A percentile compares a stretch with the other conserved stretches of the same genome.
These are phyloP conservation scores for Caenorhabditis wallacei DNA, from an alignment of 2,888 invertebrate species.

Conservation along the genomic window DNA sequence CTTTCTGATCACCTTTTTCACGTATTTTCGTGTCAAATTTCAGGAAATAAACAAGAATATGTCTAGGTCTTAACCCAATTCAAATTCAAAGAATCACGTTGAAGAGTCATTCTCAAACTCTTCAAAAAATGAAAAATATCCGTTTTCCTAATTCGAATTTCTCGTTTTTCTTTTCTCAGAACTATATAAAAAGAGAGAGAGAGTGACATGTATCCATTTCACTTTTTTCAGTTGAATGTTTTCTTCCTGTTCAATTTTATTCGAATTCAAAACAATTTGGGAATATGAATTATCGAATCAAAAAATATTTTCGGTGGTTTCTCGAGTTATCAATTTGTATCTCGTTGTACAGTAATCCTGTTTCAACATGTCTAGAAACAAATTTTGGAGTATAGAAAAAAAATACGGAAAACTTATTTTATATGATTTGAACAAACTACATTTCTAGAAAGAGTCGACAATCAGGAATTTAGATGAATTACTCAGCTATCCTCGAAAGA, in stretches of 20 bases:
- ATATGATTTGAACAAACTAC: too few relatives aligned
- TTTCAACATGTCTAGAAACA: too few relatives aligned
- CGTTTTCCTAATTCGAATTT: conserved; percentile 49
- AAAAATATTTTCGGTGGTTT: too few relatives aligned
- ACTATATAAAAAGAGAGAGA: neutral
- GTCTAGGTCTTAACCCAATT: neutral
- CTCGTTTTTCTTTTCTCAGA: conserved; percentile 2
- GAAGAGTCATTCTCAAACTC: neutral
- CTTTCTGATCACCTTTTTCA: neutral
- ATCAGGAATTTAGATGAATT: too few relatives aligned
- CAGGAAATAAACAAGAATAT: neutral
- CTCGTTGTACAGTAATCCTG: too few relatives aligned
- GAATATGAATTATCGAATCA: too few relatives aligned
- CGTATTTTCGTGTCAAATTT: neutral
- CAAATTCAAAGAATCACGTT: neutral
- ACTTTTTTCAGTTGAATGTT: conserved; percentile 7
- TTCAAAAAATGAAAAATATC: conserved; percentile 7
- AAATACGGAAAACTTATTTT: too few relatives aligned
- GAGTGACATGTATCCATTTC: conserved; percentile 39
- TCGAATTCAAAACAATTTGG: neutral
- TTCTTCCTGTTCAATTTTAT: neutral
- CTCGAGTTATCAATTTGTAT: too few relatives aligned
- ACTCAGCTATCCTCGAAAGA: too few relatives aligned
- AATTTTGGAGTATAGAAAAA: too few relatives aligned
- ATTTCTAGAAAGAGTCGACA: too few relatives aligned